These are phyloP conservation scores for Dicycla oo DNA, from an alignment of 2,888 invertebrate species.

Conservation along the genomic window DNA sequence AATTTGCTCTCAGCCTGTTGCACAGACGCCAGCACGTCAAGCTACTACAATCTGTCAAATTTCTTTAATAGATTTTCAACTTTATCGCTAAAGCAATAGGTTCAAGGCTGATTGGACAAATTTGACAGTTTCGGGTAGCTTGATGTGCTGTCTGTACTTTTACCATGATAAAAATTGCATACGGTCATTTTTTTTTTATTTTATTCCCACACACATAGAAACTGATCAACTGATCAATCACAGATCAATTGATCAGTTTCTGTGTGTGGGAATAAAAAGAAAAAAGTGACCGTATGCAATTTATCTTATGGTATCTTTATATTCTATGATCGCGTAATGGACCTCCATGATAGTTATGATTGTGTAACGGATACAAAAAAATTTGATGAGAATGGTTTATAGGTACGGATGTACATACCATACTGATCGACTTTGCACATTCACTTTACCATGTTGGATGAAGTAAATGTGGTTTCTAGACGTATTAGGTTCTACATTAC, in stretches of 20 bases:
- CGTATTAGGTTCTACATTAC: conserved; percentile 53
- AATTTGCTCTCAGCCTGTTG: neutral
- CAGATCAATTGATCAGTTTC: too few species aligned
- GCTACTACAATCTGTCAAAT: too few species aligned
- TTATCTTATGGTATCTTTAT: too few species aligned
- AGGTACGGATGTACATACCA: neutral
- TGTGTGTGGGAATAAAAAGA: too few species aligned
- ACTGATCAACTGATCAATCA: conserved; percentile 28
- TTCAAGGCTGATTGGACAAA: too few species aligned
- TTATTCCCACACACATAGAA: conserved; percentile 5
- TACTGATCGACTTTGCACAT: conserved; percentile 9
- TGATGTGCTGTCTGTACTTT: too few species aligned
- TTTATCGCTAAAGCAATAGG: too few species aligned
- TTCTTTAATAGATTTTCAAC: too few species aligned
- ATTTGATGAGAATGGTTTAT: neutral
- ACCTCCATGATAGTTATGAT: conserved; percentile 14
- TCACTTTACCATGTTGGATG: conserved; percentile 15
- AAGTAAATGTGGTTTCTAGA: conserved; percentile 44
- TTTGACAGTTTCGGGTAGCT: too few species aligned
- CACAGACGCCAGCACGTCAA: too few species aligned
- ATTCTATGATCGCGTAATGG: conserved; percentile 31
- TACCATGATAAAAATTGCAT: neutral
- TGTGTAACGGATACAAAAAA: conserved; percentile 34
- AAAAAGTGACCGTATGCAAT: too few species aligned
- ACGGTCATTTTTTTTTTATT: neutral